Percentiles rank a stretch among this genome's conserved stretches.
Evolutionary conservation across 2,113 vertebrate genomes (phyloP).

Genomic region (Centrocercus urophasianus): DNA sequence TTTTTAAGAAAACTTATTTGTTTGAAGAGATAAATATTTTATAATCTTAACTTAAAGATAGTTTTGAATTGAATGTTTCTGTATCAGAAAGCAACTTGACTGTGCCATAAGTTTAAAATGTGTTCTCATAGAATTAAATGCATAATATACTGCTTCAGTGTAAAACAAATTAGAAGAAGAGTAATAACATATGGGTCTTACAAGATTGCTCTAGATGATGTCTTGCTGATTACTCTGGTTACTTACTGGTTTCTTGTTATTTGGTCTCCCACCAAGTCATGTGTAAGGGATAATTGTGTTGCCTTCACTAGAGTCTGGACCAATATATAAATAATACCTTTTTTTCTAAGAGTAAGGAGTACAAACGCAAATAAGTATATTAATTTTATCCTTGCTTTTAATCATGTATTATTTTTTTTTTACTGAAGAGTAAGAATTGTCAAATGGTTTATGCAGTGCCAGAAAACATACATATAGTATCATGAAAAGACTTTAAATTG

Average conservation of each 20-base stretch:
- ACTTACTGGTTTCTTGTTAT: too few species aligned
- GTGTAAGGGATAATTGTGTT: background rate
- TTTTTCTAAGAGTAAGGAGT: background rate
- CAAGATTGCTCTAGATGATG: accelerated
- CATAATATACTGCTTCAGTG: background rate
- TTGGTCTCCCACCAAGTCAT: background rate
- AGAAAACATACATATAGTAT: background rate
- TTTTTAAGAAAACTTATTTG: background rate
- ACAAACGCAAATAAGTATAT: background rate
- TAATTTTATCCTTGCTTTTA: background rate
- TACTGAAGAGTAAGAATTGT: background rate
- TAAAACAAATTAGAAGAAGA: background rate
- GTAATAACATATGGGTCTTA: background rate
- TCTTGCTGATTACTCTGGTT: background rate
- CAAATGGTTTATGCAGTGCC: background rate
- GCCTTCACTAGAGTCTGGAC: too few species aligned
- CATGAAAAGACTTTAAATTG: background rate
- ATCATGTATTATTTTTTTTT: background rate
- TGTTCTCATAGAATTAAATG: background rate
- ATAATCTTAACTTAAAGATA: background rate
- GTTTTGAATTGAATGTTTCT: background rate
- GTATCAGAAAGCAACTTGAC: background rate
- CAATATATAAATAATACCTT: background rate
- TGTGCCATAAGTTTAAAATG: background rate
- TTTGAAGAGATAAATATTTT: background rate